Percentiles rank a stretch among this genome's conserved stretches.
phyloP scores from a whole-genome alignment of 2,797 vertebrate genomes.

The Channa striata region DNA sequence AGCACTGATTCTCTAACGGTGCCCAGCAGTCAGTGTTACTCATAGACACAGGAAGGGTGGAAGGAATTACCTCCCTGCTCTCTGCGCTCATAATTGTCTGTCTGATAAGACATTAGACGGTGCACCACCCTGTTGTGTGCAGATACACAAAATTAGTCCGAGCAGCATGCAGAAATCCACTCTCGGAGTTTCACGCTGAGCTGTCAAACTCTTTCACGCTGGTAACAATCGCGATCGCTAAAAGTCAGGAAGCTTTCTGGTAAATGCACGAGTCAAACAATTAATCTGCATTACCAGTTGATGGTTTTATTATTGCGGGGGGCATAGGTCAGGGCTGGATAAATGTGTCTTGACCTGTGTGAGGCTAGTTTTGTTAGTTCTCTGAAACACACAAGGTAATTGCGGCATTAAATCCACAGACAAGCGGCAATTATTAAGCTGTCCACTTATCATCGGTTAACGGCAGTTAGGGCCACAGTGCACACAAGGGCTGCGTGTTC shows the following conservation, averaged over 20 bases:
- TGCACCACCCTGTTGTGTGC: conserved; percentile 8
- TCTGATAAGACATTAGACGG: conserved; percentile 24
- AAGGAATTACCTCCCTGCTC: conserved; percentile 44
- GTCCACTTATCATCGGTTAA: conserved; percentile 9
- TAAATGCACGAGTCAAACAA: neutral
- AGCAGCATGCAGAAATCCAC: neutral
- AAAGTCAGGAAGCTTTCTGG: conserved; percentile 16
- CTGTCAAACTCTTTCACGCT: conserved; percentile 24
- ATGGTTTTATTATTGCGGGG: conserved; percentile 20
- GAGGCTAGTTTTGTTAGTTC: conserved; percentile 29
- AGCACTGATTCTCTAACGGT: conserved; percentile 12
- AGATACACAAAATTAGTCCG: conserved; percentile 5
- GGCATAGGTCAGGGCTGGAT: conserved; percentile 6
- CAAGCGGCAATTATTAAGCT: conserved; percentile 19
- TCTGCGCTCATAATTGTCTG: conserved; percentile 34
- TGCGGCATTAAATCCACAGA: conserved; percentile 33
- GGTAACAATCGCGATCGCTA: conserved; percentile 2
- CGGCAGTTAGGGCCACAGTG: neutral
- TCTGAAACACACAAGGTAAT: conserved; percentile 56
- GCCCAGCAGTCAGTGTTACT: conserved; percentile 35
- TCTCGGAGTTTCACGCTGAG: neutral
- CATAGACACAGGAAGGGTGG: conserved; percentile 27
- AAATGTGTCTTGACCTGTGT: conserved; percentile 14
- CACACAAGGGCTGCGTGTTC: neutral
- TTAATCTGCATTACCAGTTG: conserved; percentile 29